Base-by-base conservation (phyloP, 2,797 vertebrate genomes). In the Scleropages formosus region DNA sequence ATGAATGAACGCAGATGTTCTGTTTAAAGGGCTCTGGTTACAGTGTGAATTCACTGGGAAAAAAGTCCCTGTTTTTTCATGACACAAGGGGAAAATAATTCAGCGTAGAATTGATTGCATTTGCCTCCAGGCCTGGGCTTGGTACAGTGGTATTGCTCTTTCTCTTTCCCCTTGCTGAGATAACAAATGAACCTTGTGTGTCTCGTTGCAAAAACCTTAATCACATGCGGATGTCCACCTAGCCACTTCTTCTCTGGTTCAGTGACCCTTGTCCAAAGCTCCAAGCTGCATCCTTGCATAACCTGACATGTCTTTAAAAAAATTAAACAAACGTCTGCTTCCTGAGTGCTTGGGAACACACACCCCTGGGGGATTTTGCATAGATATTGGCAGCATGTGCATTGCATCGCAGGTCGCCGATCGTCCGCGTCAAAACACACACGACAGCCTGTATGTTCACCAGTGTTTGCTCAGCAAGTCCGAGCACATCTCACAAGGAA, bases 381-480 rank as follows among this genome's bases (percentile, higher is more conserved):
- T 73, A 88, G 87, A 84, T 64, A 86, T 84, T 84, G 80, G 78
- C 69, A 15, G 65, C 82, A 83, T 87, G 87, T 80, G 83, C 78
- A 74, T 73, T 81, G 76, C 58, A 77, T 31, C 2, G 75, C 78
- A 84, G 74, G 47, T 56, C 58, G 49, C 68, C 15, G 51, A 80
- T 81, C 82, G 67, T 72, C 56, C 56, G 59, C 64, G 53, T 85
- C 79, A 78, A 77, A 82, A 79, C 82, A 80, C 76, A 79, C 82
- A 80, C 76, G 79, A 68, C 73, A 83, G 26, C 73, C 75, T 18
- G 72, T 16, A 67, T 61, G 78, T 82, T 66, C 51, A 83, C 73
- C 56, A 16, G 16, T 67, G 75, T 82, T 61, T 75, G 84, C 84
- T 79, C 74, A 74, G 56, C 51, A 31, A 51, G 58, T 22, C 31